Conservation (phyloP, 2,888 invertebrate species). For the Heteropelma amictum region DNA sequence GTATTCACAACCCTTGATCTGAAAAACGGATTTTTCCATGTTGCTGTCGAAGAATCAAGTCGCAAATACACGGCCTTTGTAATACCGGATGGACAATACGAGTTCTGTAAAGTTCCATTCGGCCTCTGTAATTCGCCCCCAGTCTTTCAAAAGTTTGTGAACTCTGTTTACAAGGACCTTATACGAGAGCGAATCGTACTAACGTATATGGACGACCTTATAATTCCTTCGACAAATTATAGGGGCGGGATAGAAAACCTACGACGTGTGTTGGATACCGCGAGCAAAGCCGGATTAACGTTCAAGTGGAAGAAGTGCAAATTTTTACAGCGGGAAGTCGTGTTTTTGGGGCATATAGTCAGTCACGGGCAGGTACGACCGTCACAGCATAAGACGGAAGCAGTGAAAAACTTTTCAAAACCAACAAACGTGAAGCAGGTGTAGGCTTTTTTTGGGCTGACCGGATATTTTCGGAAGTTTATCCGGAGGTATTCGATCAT, state of each 20-base stretch:
- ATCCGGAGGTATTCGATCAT: conserved; percentile 44
- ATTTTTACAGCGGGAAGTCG: conserved; percentile 16
- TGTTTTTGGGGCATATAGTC: conserved; percentile 16
- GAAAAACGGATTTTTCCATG: no score
- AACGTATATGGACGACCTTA: conserved; percentile 42
- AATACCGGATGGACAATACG: conserved; percentile 56
- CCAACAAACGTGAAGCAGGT: conserved; percentile 42
- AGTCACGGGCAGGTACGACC: neutral
- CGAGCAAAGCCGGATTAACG: conserved; percentile 14
- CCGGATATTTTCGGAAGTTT: conserved; percentile 57
- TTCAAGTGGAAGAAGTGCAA: conserved; percentile 29
- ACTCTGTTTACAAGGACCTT: conserved; percentile 49
- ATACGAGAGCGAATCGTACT: conserved; percentile 7
- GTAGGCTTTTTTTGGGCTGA: conserved; percentile 54
- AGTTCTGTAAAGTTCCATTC: conserved; percentile 59
- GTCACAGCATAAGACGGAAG: conserved; percentile 44
- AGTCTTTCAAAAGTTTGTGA: no score
- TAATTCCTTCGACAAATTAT: conserved; percentile 24
- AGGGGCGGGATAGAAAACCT: conserved; percentile 12
- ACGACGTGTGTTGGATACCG: conserved; percentile 8
- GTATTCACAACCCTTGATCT: conserved; percentile 59
- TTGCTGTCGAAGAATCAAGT: conserved; percentile 54
- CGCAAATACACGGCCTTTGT: conserved; percentile 61
- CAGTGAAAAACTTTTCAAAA: conserved; percentile 53
- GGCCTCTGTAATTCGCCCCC: conserved; percentile 60